Percentiles rank a stretch among this genome's conserved stretches.
Conservation (phyloP, 2,797 vertebrate genomes). For the Gallinago solitaria region DNA sequence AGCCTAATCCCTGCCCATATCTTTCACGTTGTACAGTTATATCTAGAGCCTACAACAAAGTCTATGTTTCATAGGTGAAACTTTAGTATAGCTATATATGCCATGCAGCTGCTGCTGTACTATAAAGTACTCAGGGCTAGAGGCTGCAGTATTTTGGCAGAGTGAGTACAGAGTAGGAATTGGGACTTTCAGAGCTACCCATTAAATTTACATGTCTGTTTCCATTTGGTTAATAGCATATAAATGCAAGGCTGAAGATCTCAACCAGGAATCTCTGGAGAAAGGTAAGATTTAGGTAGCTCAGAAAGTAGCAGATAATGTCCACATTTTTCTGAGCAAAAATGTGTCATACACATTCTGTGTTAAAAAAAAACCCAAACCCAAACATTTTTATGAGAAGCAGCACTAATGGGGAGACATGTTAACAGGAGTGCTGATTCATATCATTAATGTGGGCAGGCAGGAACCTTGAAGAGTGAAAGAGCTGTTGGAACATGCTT, state of each 20-base stretch:
- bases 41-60: neutral
- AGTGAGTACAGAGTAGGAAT: neutral
- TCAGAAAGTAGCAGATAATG: neutral
- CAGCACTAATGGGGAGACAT: neutral
- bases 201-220: neutral
- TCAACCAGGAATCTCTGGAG: neutral
- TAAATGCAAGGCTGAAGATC: neutral
- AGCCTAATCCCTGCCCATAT: neutral
- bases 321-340: neutral
- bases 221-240: neutral
- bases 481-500: conserved; percentile 41
- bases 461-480: neutral
- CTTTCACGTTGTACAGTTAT: neutral
- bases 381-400: neutral
- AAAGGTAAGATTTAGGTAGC: neutral
- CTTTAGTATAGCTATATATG: neutral
- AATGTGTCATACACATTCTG: neutral
- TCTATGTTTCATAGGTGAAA: neutral
- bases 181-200: neutral
- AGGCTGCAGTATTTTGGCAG: neutral
- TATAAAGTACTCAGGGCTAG: neutral
- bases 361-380: neutral
- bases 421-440: conserved; percentile 50
- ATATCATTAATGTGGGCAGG: conserved; percentile 2
- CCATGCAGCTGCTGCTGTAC: neutral